Evolutionary conservation across 2,797 vertebrate species (phyloP), one percentile per base, ranked within the genome.

Genomic region (Gambusia yucatana): DNA sequence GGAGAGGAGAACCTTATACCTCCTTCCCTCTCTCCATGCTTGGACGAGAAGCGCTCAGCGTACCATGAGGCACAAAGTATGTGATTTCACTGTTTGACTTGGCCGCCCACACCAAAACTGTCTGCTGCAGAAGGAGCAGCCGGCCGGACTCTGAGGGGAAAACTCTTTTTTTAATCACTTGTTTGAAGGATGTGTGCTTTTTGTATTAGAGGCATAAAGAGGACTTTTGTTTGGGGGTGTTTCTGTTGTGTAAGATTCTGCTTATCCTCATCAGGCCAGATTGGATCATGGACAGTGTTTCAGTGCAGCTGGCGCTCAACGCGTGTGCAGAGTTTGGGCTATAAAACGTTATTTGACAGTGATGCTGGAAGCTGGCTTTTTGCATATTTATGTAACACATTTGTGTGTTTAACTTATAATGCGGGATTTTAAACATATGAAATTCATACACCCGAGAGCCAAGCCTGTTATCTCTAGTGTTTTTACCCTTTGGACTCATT

Each of bases 1-100:
- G 73, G 87, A 89, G 94, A 92, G 13, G 36, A 78, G 63, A 94
- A 93, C 79, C 81, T 79, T 72, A 92, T 86, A 87, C 88, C 84
- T 72, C 83, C 91, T 81, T 59, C 77, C 86, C 82, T 77, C 39
- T 78, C 82, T 89, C 82, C 85, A 94, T 9, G 92, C 90, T 89
- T 80, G 85, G 87, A 76, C 36, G 86, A 92, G 79, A 47, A 47
- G 52, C 0, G 44, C 79, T 92, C 90, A 83, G 82, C 91, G 86
- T 92, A 91, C 91, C 93, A 82, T 93, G 92, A 93, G 90, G 78
- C 14, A 17, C 59, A 75, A 78, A 84, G 88, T 86, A 82, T 93
- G 91, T 47, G 84, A 88, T 94, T 94, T 86, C 90, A 92, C 67
- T 96, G 90, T 94, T 96, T 94, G 91, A 90, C 78, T 95, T 95